These are phyloP conservation scores for Macrosiphum euphorbiae DNA, from an alignment of 2,888 invertebrate genomes.

Conservation along the genomic window DNA sequence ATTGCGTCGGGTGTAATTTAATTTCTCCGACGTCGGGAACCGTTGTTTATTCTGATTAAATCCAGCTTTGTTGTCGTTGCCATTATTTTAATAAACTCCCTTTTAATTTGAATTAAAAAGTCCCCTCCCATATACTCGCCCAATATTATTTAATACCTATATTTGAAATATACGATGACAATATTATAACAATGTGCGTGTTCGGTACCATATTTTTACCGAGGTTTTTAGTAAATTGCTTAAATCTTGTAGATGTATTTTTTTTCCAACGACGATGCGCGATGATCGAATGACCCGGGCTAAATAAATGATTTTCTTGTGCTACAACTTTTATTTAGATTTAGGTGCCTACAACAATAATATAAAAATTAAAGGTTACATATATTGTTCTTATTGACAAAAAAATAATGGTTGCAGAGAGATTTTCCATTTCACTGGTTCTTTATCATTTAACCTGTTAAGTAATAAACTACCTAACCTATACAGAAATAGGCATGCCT, in stretches of 20 bases:
- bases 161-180: background rate
- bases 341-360: background rate
- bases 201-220: background rate
- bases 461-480: background rate
- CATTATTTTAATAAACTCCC: background rate
- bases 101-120: background rate
- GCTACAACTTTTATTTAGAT: background rate
- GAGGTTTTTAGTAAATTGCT: background rate
- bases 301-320: background rate
- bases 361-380: background rate
- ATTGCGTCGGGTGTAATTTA: conserved; percentile 17
- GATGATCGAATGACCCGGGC: background rate
- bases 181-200: too few relatives aligned
- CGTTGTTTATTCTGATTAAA: conserved; percentile 10
- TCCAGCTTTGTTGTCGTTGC: background rate
- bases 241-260: background rate
- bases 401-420: background rate
- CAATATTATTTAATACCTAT: background rate
- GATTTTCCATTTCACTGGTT: background rate
- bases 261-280: background rate
- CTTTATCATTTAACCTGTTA: background rate
- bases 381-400: background rate
- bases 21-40: background rate
- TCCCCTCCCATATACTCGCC: background rate
- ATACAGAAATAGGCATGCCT: background rate